Evolutionary conservation across 2,888 invertebrate genomes (phyloP), one percentile per base, ranked within the genome.

Genomic region (Cephalotes varians): DNA sequence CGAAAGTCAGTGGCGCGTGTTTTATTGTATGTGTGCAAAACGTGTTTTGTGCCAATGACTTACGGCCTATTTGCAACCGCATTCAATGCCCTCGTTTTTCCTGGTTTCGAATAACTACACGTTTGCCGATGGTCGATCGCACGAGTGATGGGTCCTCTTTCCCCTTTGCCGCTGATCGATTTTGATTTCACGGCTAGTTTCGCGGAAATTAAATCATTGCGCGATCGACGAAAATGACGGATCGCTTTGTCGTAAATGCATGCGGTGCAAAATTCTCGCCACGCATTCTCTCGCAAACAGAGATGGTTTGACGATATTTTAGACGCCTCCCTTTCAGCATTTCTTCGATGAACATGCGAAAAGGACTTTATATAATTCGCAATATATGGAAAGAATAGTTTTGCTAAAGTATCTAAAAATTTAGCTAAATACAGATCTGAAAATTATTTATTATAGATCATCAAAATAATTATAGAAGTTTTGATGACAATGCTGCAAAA

Each of bases 151-250:
- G 47, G 34, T 21, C 9, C 31, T 49, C 65, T 76, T 51, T 37
- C 37, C 25, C 37, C 12, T 37, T 37, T 34, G 15, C 4, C 37
- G 40, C 85, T 77, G 79, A 88, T 87, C 88, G 88, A 88, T 88
- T 88, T 88, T 88, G 88, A 88, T 88, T 88, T 88, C 84, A 88
- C 84, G 88, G 88, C 84, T 85, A 88, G 88, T 87, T 88, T 87
- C 88, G 79, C 85, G 84, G 85, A 71, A 85, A 87, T 87, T 87
- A 84, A 84, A 84, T 85, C 56, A 85, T 67, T 88, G 76, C 73
- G 49, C 62, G 49, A 69, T 56, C 71, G 86, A 69, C 77, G 71
- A 77, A 76, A 87, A 49, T 67, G 67, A 84, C 51, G 76, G 51
- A 81, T 65, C 84, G 49, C 79, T 67, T 83, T 51, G 77, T 80